Conservation (phyloP, 2,113 vertebrate species). For the Malurus elegans region DNA sequence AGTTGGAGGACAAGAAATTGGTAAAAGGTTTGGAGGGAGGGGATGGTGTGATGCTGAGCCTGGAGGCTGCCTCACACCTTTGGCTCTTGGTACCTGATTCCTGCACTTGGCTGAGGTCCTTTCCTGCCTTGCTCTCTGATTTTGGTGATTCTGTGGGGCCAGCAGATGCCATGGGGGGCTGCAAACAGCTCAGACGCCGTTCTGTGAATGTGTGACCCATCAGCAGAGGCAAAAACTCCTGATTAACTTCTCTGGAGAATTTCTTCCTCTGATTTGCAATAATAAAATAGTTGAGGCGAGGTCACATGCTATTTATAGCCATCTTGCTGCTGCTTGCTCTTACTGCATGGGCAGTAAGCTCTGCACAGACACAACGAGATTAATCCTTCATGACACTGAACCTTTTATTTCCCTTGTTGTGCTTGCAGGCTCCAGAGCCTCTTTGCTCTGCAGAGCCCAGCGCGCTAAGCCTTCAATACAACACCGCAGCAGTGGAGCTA, state of each 20-base stretch:
- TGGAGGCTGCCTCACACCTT: background rate
- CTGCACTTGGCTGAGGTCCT: background rate
- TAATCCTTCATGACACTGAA: conserved; percentile 38
- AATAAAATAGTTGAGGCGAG: background rate
- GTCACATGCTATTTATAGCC: conserved; percentile 17
- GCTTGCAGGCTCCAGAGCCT: background rate
- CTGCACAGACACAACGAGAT: background rate
- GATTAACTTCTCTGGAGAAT: background rate
- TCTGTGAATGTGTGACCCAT: background rate
- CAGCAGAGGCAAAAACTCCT: background rate
- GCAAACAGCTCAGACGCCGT: background rate
- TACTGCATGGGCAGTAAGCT: background rate
- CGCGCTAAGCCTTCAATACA: background rate
- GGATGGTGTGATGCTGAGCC: background rate
- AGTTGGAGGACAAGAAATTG: background rate
- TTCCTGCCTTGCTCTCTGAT: background rate
- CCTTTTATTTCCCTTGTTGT: conserved; percentile 41
- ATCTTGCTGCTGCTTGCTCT: background rate
- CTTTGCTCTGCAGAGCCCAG: background rate
- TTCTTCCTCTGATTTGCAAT: background rate
- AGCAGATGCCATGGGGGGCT: background rate
- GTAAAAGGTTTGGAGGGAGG: background rate
- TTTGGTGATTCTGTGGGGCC: background rate
- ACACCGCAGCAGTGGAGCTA: background rate
- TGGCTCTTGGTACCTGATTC: background rate